Base-by-base conservation (phyloP, 2,888 invertebrate species). In the Dynastes grantii region DNA sequence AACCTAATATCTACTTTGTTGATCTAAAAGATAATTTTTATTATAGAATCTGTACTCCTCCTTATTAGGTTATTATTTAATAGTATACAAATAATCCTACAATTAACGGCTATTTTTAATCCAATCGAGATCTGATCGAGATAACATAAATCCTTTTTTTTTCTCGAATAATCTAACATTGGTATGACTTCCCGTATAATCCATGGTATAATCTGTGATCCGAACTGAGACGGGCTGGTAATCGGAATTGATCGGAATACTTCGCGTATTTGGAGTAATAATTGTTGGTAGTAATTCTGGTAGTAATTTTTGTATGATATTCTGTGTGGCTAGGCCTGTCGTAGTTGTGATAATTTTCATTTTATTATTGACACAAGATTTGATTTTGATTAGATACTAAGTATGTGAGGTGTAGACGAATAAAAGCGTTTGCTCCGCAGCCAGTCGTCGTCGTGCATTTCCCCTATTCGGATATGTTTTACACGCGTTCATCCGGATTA, bases 381-480 rank as follows among this genome's bases (percentile, higher is more conserved):
- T 76, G 76, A 45, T 76, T 76, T 76, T 76, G 65, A 76, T 76
- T 76, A 76, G 58, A 53, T 55, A 55, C 27, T 76, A 76, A 32
- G 68, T 76, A 76, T 76, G 76, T 76, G 76, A 76, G 40, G 58
- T 4, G 51, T 58, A 55, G 68, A 76, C 55, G 76, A 68, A 76
- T 45, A 67, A 40, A 68, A 29, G 22, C 4, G 40, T 75, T 61
- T 16, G 22, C 9, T 75, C 58, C 8, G 27, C 22, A 58, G 11
- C 22, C 71, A 71, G 71, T 71, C 55, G 71, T 16, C 22, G 61
- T 61, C 16, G 73, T n/a, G 45, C 13, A 27, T 32, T 37, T 9
- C 5, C 22, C n/a, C 6, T 16, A 32, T 55, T 27, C 73, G 73
- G 63, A 45, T 75, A 75, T 11, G 29, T 51, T 51, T 68, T 55